These are phyloP conservation scores for Neopelma chrysocephalum DNA, from an alignment of 2,797 vertebrate genomes.

Conservation along the genomic window DNA sequence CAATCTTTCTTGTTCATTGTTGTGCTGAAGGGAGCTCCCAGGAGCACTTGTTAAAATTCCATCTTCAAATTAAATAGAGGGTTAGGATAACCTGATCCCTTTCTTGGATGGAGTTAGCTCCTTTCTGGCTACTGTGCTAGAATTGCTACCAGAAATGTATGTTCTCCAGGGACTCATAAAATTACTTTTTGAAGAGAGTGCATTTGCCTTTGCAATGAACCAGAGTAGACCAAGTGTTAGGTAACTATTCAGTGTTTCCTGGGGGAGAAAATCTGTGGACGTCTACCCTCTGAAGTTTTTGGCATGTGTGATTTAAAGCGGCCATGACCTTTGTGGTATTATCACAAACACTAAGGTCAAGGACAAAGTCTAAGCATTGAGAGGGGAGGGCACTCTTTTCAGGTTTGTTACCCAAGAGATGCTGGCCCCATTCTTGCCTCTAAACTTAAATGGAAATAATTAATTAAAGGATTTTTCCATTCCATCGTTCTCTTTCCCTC, in stretches of 20 bases:
- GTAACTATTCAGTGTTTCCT: slow-evolving; percentile 56
- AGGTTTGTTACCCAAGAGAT: background rate
- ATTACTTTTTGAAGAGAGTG: slow-evolving; percentile 29
- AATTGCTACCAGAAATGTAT: background rate
- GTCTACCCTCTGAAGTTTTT: slow-evolving; percentile 14
- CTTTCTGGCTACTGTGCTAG: slow-evolving; percentile 35
- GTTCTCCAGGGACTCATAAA: slow-evolving; percentile 30
- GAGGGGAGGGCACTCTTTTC: background rate
- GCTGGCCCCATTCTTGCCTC: background rate
- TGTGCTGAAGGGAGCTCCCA: slow-evolving; percentile 36
- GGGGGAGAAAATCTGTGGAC: background rate
- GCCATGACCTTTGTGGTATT: background rate
- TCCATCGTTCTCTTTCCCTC: background rate
- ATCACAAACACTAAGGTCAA: background rate
- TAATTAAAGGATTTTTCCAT: background rate
- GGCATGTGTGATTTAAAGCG: slow-evolving; percentile 4
- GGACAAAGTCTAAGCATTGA: background rate
- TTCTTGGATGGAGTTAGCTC: slow-evolving; percentile 26
- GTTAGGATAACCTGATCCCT: slow-evolving; percentile 46
- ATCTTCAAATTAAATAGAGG: slow-evolving; percentile 38
- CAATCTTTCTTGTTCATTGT: slow-evolving; percentile 29
- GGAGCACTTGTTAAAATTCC: slow-evolving; percentile 64
- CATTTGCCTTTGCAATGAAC: slow-evolving; percentile 50
- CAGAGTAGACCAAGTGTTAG: slow-evolving; percentile 20
- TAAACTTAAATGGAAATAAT: background rate